Conservation (phyloP, 2,797 vertebrate species). For the Cyprinella venusta region DNA sequence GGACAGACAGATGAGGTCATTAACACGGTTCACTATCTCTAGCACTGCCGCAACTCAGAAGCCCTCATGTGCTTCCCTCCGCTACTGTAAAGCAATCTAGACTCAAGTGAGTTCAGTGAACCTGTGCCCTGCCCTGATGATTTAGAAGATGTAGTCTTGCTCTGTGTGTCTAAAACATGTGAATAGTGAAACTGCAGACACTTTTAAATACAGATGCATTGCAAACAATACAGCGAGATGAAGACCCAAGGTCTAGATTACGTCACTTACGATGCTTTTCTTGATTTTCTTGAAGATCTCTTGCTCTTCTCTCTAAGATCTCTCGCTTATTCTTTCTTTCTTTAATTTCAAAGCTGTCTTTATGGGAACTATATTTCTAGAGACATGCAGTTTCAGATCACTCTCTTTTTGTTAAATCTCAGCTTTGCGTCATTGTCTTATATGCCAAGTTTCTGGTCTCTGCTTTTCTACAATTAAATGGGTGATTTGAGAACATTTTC, state of each 20-base stretch:
- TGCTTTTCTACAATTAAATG: neutral
- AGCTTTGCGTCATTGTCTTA: neutral
- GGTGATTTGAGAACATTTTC: neutral
- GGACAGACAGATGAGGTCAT: constrained; percentile 1
- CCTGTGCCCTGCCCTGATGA: neutral
- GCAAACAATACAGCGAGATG: neutral
- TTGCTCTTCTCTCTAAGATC: neutral
- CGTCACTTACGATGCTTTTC: neutral
- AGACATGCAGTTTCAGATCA: neutral
- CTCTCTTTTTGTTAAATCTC: neutral
- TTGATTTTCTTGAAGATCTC: too few species aligned
- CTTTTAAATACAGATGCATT: neutral
- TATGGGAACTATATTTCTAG: neutral
- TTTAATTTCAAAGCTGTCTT: neutral
- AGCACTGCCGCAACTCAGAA: neutral
- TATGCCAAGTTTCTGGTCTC: neutral
- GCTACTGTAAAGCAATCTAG: neutral
- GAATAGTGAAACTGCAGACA: neutral
- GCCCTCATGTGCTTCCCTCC: neutral
- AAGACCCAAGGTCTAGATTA: neutral
- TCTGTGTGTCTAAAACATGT: neutral
- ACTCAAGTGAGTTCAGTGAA: neutral
- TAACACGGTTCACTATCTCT: constrained; percentile 1
- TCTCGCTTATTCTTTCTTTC: neutral
- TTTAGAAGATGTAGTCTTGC: neutral